These are phyloP conservation scores for Cabera pusaria DNA, from an alignment of 2,888 invertebrate species.

Conservation along the genomic window DNA sequence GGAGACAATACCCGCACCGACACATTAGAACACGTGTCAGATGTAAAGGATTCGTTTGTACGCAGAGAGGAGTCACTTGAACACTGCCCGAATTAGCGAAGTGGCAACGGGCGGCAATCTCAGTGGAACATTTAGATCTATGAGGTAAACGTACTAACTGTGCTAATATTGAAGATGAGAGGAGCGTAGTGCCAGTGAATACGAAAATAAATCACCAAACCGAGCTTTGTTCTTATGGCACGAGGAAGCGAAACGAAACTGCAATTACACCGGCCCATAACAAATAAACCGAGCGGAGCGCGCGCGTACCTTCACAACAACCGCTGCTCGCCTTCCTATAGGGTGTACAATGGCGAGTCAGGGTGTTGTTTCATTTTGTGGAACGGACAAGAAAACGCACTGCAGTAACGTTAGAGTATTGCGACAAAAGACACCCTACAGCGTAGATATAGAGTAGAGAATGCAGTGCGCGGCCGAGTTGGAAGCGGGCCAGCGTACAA, in stretches of 20 bases:
- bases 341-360: conserved; percentile 5
- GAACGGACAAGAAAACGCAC: conserved; percentile 11
- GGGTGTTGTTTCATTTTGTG: not conserved
- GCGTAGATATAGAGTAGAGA: not conserved
- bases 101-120: no score
- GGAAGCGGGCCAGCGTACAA: conserved; percentile 4
- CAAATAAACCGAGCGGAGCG: conserved; percentile 23
- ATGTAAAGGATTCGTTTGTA: no score
- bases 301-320: conserved; percentile 1
- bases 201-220: conserved; percentile 14
- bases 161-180: not conserved
- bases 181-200: not conserved
- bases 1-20: no score
- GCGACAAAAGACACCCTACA: not conserved
- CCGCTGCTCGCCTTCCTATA: not conserved
- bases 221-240: conserved; percentile 17
- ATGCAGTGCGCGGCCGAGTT: not conserved
- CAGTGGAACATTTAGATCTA: no score
- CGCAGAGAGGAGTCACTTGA: no score
- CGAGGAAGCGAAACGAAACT: conserved; percentile 32
- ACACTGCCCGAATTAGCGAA: no score
- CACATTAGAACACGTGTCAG: no score
- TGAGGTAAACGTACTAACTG: no score
- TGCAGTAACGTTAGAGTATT: conserved; percentile 7
- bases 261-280: conserved; percentile 27